Base-by-base conservation (phyloP, 2,113 vertebrate species). In the Heloderma charlesbogerti region DNA sequence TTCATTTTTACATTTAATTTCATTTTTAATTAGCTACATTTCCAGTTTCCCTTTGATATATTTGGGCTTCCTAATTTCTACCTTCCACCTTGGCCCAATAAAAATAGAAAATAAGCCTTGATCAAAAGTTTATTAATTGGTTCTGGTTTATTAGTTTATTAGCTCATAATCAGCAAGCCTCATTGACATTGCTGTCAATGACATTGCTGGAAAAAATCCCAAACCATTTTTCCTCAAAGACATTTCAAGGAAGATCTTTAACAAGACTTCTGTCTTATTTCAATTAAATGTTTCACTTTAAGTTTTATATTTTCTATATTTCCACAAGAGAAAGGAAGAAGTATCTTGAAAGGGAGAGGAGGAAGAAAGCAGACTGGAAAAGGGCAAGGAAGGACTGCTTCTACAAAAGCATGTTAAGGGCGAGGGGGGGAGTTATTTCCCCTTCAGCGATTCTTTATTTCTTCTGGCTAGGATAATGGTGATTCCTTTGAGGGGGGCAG, bases 251-350 rank as follows among this genome's bases (percentile, higher is more conserved):
- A 84, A 66, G 67, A 20, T 7, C 45, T 86, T n/a, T 54, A 22
- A 22, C 31, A 54, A 72, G n/a, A 54, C 54, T 57, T 3, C 34
- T 74, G 43, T 86, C 84, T 72, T 54, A 80, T 92, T 88, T 86
- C 80, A 40, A 89, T 29, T 83, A 20, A 79, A 0, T 86, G 84
- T 91, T 88, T 92, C 60, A 90, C 57, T 13, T 71, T 91, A 72
- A 93, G 45, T 88, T 94, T 82, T 93, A 91, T 88, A 31, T 72
- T 93, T 92, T 79, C 77, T 40, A 87, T 88, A 91, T n/a, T 67
- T 67, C 60, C 27, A 75, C 0, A 89, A 89, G 72, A 40, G 13
- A 91, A 1, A 3, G 81, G n/a, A 83, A 20, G 27, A 37, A 63
- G 81, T n/a, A 2, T 37, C 51, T 9, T 80, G 51, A 67, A 93